Base-by-base conservation (phyloP, 2,113 vertebrate genomes). In the Eira barbara region DNA sequence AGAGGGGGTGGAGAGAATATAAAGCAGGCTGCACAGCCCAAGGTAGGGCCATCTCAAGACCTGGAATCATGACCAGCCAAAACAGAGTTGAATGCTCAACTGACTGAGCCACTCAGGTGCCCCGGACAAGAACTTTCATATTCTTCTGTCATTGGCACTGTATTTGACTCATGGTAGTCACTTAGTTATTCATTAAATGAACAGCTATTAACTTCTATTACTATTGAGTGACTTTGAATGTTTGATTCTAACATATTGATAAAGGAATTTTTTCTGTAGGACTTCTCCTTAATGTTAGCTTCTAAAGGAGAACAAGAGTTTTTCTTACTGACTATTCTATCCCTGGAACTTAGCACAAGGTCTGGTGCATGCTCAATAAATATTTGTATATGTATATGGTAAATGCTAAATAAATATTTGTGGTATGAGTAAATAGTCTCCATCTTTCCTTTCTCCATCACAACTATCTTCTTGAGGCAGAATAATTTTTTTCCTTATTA, bases 401-500 rank as follows among this genome's bases (percentile, higher is more conserved):
- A 95, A 79, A 81, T 85, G 69, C 23, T 65, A 83, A 83, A 36
- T 95, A 92, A 94, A 47, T 88, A 63, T 74, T 95, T 74, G 4
- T 73, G 86, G 69, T 95, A 7, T 90, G 67, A 90, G 11, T 79
- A 12, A 69, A 29, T 76, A 61, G 61, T 91, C 76, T 69, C 21
- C 39, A 11, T 84, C 29, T 86, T 93, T 74, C 8, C 83, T 94
- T 39, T 74, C 20, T 74, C 39, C 21, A 57, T 93, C 15, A 49
- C 39, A 61, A 15, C 71, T 93, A 27, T 65, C 31, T 20, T 74
- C 71, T 76, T 76, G 78, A 94, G 45, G 76, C 80, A n/a, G 5
- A 52, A 59, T 79, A 82, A 18, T 73, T 67, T 65, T 84, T 89
- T 91, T 67, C 55, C 79, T 36, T 86, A 55, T 93, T 87, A 74